Base-by-base conservation (phyloP, 35 echinoderm and acorn worm genomes). In the Strongylocentrotus purpuratus region DNA sequence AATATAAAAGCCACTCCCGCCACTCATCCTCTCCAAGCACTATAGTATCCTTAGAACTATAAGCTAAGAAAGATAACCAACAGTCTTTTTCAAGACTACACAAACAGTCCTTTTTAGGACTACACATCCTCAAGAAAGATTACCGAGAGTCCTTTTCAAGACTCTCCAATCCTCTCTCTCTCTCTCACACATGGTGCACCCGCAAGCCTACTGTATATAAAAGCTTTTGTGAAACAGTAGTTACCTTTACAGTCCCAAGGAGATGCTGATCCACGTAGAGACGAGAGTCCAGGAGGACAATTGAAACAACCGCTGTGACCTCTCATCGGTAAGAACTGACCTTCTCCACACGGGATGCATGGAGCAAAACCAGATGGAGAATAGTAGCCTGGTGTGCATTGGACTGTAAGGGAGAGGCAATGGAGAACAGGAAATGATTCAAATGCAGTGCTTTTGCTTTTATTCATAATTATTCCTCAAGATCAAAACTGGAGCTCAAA, bases 351-450 rank as follows among this genome's bases (percentile, higher is more conserved):
- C 0, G 45, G 91, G 46, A 58, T 58, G n/a, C 91, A 93, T 2
- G 91, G 91, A 55, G n/a, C 46, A 58, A 93, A 93, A 48, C 91
- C 91, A 50, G 47, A 50, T 33, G 91, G 2, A 5, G 91, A 93
- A 33, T 50, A 55, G 91, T 93, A 58, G 4, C 91, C 91, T 11
- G 32, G 45, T 28, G 5, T 22, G 31, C 91, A 93, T 31, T 93
- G 91, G 18, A 93, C 91, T 93, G 91, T 50, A 91, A 5, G 8
- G 12, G 9, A 33, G 85, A 55, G 50, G 8, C 4, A 89, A 89
- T 4, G 31, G 9, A 89, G 87, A 41, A 31, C 1, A 31, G 22
- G n/a, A 89, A 41, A 4, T 15, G 32, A 33, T 17, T 45, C 8
- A 9, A 33, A n/a, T 89, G 31, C 25, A 86, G 1, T 33, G 28